phyloP scores from a whole-genome alignment of 2,888 invertebrate genomes.

The Masnerella sp. region DNA sequence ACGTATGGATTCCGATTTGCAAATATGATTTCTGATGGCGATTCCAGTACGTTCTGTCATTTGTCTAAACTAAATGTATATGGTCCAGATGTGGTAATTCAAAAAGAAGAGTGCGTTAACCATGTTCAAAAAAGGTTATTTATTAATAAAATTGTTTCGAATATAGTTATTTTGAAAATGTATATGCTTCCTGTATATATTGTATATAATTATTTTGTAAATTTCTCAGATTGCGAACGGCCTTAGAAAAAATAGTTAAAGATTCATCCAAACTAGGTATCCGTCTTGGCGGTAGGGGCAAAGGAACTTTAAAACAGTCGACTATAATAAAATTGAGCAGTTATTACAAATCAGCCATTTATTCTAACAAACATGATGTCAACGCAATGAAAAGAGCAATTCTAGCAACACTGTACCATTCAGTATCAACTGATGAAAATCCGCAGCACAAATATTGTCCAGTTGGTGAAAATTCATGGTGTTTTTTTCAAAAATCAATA shows the following conservation, averaged over 20 bases:
- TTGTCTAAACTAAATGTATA: slow-evolving; percentile 1
- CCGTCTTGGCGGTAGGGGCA: neutral
- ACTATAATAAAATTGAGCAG: slow-evolving; percentile 3
- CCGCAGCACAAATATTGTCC: slow-evolving; percentile 27
- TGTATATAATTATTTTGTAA: neutral
- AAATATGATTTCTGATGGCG: slow-evolving; percentile 6
- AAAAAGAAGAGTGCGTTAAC: slow-evolving; percentile 16
- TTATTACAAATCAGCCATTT: too few species aligned
- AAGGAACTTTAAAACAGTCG: neutral
- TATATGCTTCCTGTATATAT: too few species aligned
- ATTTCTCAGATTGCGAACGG: neutral
- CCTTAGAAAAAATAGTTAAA: neutral
- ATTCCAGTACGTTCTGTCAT: too few species aligned
- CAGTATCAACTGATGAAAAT: too few species aligned
- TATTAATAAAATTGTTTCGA: neutral
- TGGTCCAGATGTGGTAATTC: neutral
- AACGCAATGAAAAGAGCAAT: neutral
- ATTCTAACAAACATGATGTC: neutral
- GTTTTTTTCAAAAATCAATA: slow-evolving; percentile 29
- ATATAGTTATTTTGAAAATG: too few species aligned
- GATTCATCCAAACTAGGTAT: neutral
- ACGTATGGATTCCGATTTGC: slow-evolving; percentile 5
- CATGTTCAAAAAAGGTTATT: slow-evolving; percentile 15
- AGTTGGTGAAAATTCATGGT: slow-evolving; percentile 26
- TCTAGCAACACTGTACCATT: neutral